A percentile compares a stretch with the other conserved stretches of the same genome.
Evolutionary conservation across 2,888 invertebrate species (phyloP).

Genomic region (Agriopis marginaria): DNA sequence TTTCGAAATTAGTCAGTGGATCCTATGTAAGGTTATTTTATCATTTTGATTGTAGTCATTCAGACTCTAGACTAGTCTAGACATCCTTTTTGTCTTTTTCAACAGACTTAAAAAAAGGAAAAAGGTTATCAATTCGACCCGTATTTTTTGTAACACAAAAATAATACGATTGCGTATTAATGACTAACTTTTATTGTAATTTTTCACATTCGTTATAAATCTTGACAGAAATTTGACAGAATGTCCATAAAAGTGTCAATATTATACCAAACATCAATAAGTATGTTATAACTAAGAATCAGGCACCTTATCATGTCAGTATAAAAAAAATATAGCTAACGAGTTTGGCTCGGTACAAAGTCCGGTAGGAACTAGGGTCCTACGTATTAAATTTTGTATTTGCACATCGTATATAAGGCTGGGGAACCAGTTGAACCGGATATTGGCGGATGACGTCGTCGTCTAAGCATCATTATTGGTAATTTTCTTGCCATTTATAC

Average conservation of each 20-base stretch:
- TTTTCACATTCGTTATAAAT: neutral
- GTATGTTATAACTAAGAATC: neutral
- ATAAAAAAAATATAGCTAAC: neutral
- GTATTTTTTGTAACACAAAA: no score
- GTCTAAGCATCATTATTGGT: neutral
- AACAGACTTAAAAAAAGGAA: no score
- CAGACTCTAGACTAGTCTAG: no score
- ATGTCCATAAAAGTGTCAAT: neutral
- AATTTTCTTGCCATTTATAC: neutral
- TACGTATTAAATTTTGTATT: slow-evolving; percentile 20
- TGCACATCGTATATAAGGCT: slow-evolving; percentile 12
- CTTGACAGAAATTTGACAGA: neutral
- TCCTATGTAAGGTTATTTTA: no score
- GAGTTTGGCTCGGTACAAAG: slow-evolving; percentile 9
- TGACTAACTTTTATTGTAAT: neutral
- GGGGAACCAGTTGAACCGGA: slow-evolving; percentile 41
- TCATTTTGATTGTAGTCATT: no score
- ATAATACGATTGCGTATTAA: no score
- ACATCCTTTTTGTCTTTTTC: no score
- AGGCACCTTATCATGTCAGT: neutral
- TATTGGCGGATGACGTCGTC: slow-evolving; percentile 26
- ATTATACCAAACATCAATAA: neutral
- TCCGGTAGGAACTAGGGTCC: slow-evolving; percentile 5
- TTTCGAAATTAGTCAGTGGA: no score
- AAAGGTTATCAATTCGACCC: no score